A percentile compares a stretch with the other conserved stretches of the same genome.
These are phyloP conservation scores for Acropora yongei DNA, from an alignment of 64 coral and sea anemone species.

Conservation along the genomic window DNA sequence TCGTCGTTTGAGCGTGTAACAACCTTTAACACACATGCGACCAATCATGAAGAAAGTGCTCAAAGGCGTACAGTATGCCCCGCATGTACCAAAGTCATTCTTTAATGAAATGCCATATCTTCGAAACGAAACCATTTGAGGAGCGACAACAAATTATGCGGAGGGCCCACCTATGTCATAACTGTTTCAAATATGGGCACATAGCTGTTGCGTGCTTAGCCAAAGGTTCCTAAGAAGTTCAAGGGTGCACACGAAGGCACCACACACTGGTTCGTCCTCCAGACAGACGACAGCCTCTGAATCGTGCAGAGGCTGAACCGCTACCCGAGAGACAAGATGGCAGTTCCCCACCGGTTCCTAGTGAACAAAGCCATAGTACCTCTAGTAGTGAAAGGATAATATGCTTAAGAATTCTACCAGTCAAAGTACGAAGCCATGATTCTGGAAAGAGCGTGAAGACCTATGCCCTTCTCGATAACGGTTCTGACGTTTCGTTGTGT, in stretches of 20 bases:
- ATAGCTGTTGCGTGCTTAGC: background rate
- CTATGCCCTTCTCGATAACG: constrained; percentile 34
- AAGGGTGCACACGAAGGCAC: constrained; percentile 26
- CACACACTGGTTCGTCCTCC: constrained; percentile 39
- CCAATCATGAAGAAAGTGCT: no score
- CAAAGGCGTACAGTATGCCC: background rate
- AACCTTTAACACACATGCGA: background rate
- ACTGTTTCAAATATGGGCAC: constrained; percentile 53
- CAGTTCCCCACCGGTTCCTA: no score
- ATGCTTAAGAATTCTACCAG: constrained; percentile 29
- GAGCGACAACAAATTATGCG: background rate
- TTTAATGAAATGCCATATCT: background rate
- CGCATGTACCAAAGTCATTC: background rate
- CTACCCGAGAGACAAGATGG: no score
- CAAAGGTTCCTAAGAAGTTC: background rate
- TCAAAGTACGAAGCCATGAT: constrained; percentile 4
- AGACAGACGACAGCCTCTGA: no score
- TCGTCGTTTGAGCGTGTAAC: background rate
- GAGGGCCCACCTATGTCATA: constrained; percentile 19
- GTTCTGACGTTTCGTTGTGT: constrained; percentile 42
- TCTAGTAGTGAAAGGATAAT: background rate
- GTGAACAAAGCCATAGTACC: no score
- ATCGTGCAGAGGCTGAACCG: no score
- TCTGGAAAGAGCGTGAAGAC: background rate
- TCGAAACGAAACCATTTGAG: background rate